Conservation (phyloP, 2,113 vertebrate genomes). For the Montifringilla adamsi region DNA sequence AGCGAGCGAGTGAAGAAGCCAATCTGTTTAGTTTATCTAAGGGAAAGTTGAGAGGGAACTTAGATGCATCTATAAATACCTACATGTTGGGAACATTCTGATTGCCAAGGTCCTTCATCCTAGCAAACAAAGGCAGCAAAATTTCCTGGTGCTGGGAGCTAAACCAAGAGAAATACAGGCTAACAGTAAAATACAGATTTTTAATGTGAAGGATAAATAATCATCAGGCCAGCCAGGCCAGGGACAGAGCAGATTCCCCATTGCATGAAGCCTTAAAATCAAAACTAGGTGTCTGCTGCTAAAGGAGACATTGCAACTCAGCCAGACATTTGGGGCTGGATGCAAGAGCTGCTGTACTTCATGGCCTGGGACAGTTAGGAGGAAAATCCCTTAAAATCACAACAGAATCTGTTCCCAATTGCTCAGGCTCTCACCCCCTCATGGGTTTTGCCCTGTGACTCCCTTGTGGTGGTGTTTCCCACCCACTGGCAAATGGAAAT, state of each 20-base stretch:
- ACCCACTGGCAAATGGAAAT: not conserved
- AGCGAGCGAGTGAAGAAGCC: conserved; percentile 1
- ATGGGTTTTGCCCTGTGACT: not conserved
- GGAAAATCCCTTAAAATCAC: not conserved
- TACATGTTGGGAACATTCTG: conserved; percentile 42
- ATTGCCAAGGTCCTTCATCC: conserved; percentile 29
- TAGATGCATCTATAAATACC: conserved; percentile 52
- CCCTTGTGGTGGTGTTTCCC: not conserved
- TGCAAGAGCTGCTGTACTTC: not conserved
- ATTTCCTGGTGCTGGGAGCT: conserved; percentile 23
- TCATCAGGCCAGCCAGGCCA: not conserved
- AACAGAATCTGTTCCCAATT: not conserved
- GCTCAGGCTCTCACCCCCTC: not conserved
- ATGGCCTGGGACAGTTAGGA: not conserved
- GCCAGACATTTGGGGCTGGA: not conserved
- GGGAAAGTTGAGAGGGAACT: conserved; percentile 47
- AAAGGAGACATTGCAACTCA: not conserved
- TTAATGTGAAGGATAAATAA: not conserved
- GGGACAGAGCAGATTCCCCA: not conserved
- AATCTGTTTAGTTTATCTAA: conserved; percentile 59
- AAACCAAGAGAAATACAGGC: not conserved
- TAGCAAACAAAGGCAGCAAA: conserved; percentile 41
- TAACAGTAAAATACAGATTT: not conserved
- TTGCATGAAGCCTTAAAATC: not conserved
- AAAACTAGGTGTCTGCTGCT: not conserved